These are phyloP conservation scores for Drosophila ustulata DNA, from an alignment of 2,888 invertebrate genomes.

Conservation along the genomic window DNA sequence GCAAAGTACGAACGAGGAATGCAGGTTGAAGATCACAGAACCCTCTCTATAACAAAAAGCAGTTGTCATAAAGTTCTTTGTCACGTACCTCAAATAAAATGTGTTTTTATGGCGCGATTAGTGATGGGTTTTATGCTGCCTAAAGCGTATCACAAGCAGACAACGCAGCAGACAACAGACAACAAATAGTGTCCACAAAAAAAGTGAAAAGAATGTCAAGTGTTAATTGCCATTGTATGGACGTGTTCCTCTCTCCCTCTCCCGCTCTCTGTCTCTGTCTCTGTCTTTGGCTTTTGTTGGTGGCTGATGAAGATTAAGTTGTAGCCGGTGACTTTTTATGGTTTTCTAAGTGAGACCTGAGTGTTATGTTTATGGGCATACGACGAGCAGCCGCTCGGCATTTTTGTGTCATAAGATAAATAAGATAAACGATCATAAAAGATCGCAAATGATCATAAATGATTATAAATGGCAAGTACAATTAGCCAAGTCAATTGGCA, in stretches of 20 bases:
- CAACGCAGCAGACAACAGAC: constrained; percentile 23
- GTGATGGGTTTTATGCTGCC: constrained; percentile 64
- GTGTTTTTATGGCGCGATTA: constrained; percentile 78
- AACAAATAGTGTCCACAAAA: constrained; percentile 45
- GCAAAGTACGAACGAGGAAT: constrained; percentile 22
- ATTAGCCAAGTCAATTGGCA: constrained; percentile 31
- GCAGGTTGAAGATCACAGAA: constrained; percentile 38
- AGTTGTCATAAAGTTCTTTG: constrained; percentile 66
- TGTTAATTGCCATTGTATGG: constrained; percentile 72
- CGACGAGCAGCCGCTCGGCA: constrained; percentile 18
- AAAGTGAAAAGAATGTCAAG: constrained; percentile 80
- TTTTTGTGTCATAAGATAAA: constrained; percentile 58
- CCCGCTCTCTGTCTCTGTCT: constrained; percentile 17
- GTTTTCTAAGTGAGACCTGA: constrained; percentile 25
- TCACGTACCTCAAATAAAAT: constrained; percentile 74
- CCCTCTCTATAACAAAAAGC: constrained; percentile 21
- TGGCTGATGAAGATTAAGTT: constrained; percentile 73
- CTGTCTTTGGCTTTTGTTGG: constrained; percentile 24
- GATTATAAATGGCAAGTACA: constrained; percentile 54
- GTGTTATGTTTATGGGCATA: constrained; percentile 58
- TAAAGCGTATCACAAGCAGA: constrained; percentile 65
- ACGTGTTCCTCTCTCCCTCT: constrained; percentile 47
- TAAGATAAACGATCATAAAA: constrained; percentile 54
- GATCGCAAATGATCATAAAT: constrained; percentile 59
- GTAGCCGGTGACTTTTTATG: constrained; percentile 61